These are phyloP conservation scores for Chitala chitala DNA, from an alignment of 2,113 vertebrate genomes.

Conservation along the genomic window DNA sequence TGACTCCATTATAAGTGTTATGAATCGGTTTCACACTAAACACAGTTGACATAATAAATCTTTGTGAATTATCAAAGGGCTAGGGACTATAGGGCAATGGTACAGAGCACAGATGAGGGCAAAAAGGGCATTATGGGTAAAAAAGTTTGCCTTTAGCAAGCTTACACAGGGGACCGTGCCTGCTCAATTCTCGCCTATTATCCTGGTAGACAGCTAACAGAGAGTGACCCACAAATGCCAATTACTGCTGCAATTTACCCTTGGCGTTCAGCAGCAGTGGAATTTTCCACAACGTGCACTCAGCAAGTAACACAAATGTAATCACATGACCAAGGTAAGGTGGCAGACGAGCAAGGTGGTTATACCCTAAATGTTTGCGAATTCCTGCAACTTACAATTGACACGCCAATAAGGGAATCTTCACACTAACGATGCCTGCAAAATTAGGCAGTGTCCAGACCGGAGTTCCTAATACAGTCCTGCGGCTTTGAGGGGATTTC, in stretches of 20 bases:
- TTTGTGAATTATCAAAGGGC: not conserved
- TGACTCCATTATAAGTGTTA: not conserved
- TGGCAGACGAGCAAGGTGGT: constrained; percentile 4
- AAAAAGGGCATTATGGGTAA: not conserved
- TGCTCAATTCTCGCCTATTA: constrained; percentile 3
- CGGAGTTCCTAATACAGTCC: too few relatives aligned
- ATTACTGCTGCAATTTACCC: constrained; percentile 1
- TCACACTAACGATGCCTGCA: not conserved
- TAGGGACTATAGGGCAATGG: not conserved
- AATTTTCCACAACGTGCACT: not conserved
- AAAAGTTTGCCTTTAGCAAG: not conserved
- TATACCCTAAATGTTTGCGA: not conserved
- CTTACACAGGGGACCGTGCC: not conserved
- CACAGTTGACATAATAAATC: not conserved
- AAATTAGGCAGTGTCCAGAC: too few relatives aligned
- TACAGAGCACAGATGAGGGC: not conserved
- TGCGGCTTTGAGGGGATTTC: too few relatives aligned
- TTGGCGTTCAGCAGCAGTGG: not conserved
- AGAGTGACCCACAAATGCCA: not conserved
- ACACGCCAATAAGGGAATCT: not conserved
- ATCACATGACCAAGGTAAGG: constrained; percentile 4
- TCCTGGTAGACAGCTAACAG: not conserved
- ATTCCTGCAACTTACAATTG: not conserved
- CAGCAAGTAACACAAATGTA: not conserved
- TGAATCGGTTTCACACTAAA: not conserved